phyloP scores from a whole-genome alignment of 2,888 invertebrate genomes.

The Cenopis cana region DNA sequence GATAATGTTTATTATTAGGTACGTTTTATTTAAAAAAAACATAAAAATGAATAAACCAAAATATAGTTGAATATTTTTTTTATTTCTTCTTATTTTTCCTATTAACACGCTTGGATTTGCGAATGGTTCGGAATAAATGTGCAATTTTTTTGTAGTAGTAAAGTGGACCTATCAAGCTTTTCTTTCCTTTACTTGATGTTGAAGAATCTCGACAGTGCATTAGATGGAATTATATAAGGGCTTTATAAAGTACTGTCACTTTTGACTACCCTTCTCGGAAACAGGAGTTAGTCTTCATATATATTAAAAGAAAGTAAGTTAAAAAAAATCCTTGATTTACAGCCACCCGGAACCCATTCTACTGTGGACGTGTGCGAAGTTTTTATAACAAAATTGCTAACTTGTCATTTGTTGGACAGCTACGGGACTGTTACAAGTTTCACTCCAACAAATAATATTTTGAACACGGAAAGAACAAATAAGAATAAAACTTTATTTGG shows the following conservation, averaged over 20 bases:
- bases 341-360: conserved; percentile 31
- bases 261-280: not conserved
- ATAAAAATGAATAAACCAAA: no score
- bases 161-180: no score
- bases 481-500: conserved; percentile 15
- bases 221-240: no score
- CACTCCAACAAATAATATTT: conserved; percentile 36
- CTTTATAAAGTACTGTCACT: not conserved
- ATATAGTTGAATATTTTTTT: no score
- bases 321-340: conserved; percentile 36
- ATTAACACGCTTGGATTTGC: no score
- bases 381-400: conserved; percentile 43
- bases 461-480: conserved; percentile 16
- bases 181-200: no score
- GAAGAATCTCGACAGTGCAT: no score
- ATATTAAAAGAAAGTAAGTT: not conserved
- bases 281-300: not conserved
- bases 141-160: no score
- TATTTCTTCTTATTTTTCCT: no score
- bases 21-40: no score
- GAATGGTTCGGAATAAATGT: no score
- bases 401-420: conserved; percentile 43
- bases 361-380: conserved; percentile 43
- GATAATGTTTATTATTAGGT: no score
- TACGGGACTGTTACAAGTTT: conserved; percentile 22